A percentile compares a stretch with the other conserved stretches of the same genome.
Conservation (phyloP, 2,113 vertebrate species). For the Ramphastos sulfuratus region DNA sequence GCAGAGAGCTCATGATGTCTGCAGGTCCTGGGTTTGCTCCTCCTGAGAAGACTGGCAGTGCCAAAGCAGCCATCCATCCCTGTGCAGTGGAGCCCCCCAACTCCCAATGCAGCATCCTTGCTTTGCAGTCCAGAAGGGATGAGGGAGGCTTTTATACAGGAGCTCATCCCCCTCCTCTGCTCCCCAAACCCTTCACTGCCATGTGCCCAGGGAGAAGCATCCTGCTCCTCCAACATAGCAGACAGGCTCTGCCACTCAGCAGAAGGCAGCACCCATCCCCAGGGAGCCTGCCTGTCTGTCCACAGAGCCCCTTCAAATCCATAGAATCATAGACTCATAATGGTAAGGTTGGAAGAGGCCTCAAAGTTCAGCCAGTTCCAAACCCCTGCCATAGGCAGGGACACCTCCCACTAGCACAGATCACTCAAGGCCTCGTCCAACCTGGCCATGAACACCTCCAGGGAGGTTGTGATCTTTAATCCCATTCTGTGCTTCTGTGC, state of each 20-base stretch:
- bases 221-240: accelerated
- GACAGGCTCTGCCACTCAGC: background rate
- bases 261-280: too few species aligned
- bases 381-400: too few species aligned
- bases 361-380: too few species aligned
- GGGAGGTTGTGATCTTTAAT: too few species aligned
- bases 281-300: accelerated
- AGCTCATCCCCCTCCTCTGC: too few species aligned
- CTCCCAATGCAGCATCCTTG: accelerated
- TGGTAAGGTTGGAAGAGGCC: too few species aligned
- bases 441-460: too few species aligned
- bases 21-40: accelerated
- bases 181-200: background rate
- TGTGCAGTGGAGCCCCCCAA: accelerated
- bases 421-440: too few species aligned
- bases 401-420: too few species aligned
- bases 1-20: too few species aligned
- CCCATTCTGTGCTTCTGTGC: too few species aligned
- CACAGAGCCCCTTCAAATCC: background rate
- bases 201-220: background rate
- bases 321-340: too few species aligned
- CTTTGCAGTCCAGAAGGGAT: background rate
- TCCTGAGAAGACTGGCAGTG: accelerated
- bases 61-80: accelerated
- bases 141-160: accelerated